These are phyloP conservation scores for Spialia ferax DNA, from an alignment of 2,888 invertebrate species.

Conservation along the genomic window DNA sequence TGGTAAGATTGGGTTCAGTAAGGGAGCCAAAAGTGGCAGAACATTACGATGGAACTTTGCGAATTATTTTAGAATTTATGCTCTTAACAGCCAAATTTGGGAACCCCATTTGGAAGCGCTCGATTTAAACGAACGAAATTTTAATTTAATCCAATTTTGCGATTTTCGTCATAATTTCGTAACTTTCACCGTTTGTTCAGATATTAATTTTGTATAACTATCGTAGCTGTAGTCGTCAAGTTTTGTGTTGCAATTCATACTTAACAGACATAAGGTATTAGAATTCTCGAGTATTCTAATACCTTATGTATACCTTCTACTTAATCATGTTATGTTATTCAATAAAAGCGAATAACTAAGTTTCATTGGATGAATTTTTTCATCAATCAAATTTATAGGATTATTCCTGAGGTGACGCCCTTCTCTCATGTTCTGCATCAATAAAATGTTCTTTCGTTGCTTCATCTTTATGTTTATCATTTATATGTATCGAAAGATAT, in stretches of 20 bases:
- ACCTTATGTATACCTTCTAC: too few relatives aligned
- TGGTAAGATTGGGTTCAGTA: conserved; percentile 26
- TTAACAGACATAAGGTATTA: too few relatives aligned
- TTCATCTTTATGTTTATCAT: background rate
- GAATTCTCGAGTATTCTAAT: too few relatives aligned
- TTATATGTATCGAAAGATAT: background rate
- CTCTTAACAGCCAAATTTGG: conserved; percentile 8
- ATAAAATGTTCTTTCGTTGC: background rate
- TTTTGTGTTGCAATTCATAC: background rate
- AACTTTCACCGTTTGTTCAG: background rate
- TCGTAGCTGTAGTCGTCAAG: background rate
- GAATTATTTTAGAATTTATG: conserved; percentile 38
- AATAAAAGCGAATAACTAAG: too few relatives aligned
- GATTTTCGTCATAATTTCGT: background rate
- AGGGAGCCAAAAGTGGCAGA: conserved; percentile 24
- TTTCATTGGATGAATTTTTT: too few relatives aligned
- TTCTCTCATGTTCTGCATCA: too few relatives aligned
- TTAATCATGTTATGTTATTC: too few relatives aligned
- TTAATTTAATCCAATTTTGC: conserved; percentile 11
- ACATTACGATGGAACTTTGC: conserved; percentile 31
- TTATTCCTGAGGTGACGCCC: too few relatives aligned
- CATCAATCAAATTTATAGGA: too few relatives aligned
- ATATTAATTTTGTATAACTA: background rate
- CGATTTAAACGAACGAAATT: conserved; percentile 3
- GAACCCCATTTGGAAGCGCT: conserved; percentile 10